These are phyloP conservation scores for Nannoperca obscura DNA, from an alignment of 2,797 vertebrate genomes.

Conservation along the genomic window DNA sequence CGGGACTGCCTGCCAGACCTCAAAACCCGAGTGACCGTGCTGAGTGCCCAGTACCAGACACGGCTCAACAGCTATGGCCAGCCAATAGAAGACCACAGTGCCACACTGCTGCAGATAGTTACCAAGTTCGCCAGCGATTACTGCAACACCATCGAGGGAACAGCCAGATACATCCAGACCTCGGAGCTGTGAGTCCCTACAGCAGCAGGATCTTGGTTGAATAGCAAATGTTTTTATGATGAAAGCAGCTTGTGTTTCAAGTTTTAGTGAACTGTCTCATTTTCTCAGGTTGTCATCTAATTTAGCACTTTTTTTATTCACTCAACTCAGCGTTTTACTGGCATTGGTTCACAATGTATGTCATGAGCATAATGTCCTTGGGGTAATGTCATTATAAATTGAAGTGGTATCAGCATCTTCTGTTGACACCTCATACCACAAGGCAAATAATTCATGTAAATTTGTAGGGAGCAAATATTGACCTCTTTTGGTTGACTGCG, in stretches of 20 bases:
- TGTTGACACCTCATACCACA: constrained; percentile 39
- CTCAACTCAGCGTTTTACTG: constrained; percentile 30
- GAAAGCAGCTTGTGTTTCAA: neutral
- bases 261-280: neutral
- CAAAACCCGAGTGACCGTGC: constrained; percentile 86
- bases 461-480: constrained; percentile 66
- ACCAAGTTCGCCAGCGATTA: constrained; percentile 90
- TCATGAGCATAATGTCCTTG: constrained; percentile 26
- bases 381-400: constrained; percentile 51
- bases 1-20: constrained; percentile 89
- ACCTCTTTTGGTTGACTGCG: constrained; percentile 69
- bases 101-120: constrained; percentile 90
- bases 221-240: neutral
- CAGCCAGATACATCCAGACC: constrained; percentile 87
- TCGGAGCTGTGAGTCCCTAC: constrained; percentile 86
- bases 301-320: neutral
- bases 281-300: constrained; percentile 13
- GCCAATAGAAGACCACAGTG: constrained; percentile 89
- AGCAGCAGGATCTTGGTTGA: neutral
- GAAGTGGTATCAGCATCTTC: constrained; percentile 50
- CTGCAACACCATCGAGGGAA: constrained; percentile 90
- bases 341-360: neutral
- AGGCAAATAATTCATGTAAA: constrained; percentile 62
- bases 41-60: constrained; percentile 87
- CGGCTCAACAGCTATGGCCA: constrained; percentile 87